Percentiles rank a stretch among this genome's conserved stretches.
Conservation (phyloP, 2,888 invertebrate genomes). For the Leucophenga maculata region DNA sequence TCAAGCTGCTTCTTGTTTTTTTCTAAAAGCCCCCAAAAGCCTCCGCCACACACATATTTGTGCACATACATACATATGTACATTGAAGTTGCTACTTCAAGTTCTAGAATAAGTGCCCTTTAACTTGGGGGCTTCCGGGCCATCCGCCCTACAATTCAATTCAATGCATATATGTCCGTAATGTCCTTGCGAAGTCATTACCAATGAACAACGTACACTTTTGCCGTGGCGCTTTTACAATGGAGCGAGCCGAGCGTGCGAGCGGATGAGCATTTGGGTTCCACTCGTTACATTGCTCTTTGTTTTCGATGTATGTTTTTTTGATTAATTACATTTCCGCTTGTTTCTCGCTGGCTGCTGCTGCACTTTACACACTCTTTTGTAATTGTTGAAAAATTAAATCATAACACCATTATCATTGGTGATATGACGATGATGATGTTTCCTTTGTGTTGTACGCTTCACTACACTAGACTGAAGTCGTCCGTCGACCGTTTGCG, state of each 20-base stretch:
- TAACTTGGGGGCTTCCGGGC: slow-evolving; percentile 11
- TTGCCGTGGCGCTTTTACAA: slow-evolving; percentile 6
- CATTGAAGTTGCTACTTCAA: too few relatives aligned
- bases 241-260: not conserved
- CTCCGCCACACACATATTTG: not conserved
- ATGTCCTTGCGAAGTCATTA: slow-evolving; percentile 52
- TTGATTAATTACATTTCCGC: not conserved
- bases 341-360: not conserved
- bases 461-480: too few relatives aligned
- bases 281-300: not conserved
- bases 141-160: slow-evolving; percentile 25
- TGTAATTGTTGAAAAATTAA: slow-evolving; percentile 18
- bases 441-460: not conserved
- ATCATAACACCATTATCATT: slow-evolving; percentile 15
- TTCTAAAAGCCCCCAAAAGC: too few relatives aligned
- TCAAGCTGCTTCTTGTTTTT: not conserved
- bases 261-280: too few relatives aligned
- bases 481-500: too few relatives aligned
- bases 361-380: slow-evolving; percentile 7
- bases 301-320: not conserved
- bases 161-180: slow-evolving; percentile 46
- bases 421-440: slow-evolving; percentile 6
- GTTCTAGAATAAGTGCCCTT: slow-evolving; percentile 10
- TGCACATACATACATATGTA: too few relatives aligned
- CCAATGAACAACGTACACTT: slow-evolving; percentile 7